These are phyloP conservation scores for Amaurobius ferox DNA, from an alignment of 2,888 invertebrate species.

Conservation along the genomic window DNA sequence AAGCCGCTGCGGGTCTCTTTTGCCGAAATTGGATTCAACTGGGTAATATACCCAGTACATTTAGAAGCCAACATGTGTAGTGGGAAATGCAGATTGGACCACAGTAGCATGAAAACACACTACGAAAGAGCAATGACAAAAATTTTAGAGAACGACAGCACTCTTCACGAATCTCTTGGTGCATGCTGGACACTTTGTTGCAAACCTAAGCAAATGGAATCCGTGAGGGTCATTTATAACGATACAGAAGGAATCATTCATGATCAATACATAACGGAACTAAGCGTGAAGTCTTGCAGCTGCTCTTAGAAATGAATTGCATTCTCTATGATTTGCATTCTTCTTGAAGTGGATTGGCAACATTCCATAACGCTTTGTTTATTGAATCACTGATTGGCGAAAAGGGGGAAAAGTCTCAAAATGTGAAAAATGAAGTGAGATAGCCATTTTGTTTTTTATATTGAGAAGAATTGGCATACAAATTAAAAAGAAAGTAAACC, in stretches of 20 bases:
- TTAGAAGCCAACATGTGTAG: conserved; percentile 43
- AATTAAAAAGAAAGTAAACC: too few species aligned
- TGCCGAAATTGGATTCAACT: conserved; percentile 36
- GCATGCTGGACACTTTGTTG: conserved; percentile 43
- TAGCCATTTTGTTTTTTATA: too few species aligned
- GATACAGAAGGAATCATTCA: neutral
- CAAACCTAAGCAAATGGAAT: conserved; percentile 34
- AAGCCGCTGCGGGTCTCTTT: conserved; percentile 31
- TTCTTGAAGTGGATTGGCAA: too few species aligned
- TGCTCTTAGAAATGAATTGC: conserved; percentile 24
- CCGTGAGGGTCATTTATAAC: conserved; percentile 11
- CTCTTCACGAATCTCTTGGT: conserved; percentile 10
- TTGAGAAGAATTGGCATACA: too few species aligned
- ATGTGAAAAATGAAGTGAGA: too few species aligned
- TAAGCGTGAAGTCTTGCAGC: conserved; percentile 42
- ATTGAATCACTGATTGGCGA: too few species aligned
- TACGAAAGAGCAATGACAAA: conserved; percentile 30
- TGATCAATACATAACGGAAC: conserved; percentile 41
- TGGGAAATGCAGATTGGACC: conserved; percentile 37
- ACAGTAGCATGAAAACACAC: conserved; percentile 26
- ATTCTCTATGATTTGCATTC: too few species aligned
- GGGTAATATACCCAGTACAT: conserved; percentile 26
- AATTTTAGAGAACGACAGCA: conserved; percentile 17
- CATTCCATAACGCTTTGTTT: too few species aligned
- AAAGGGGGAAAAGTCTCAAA: too few species aligned